phyloP scores from a whole-genome alignment of 2,113 vertebrate species.

The Gymnogyps californianus region DNA sequence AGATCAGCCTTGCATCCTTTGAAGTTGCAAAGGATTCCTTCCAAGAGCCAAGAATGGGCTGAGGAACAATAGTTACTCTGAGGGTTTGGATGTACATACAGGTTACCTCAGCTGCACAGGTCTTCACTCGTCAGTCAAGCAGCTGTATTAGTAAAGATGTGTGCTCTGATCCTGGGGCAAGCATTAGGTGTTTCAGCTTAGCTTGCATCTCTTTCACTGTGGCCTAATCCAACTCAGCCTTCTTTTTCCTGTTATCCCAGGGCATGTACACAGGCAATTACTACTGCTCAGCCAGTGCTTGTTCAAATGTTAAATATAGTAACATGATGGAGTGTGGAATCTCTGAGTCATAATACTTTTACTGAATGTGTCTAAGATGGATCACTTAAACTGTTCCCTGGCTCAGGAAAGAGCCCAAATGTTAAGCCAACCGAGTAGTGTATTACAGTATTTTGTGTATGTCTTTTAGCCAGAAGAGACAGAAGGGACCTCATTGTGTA shows the following conservation, averaged over 20 bases:
- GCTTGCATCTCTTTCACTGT: not conserved
- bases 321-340: not conserved
- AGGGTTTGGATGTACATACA: not conserved
- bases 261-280: not conserved
- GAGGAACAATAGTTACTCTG: not conserved
- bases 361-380: not conserved
- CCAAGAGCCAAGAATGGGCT: not conserved
- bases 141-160: not conserved
- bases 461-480: not conserved
- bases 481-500: not conserved
- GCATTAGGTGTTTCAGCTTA: not conserved
- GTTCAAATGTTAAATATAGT: not conserved
- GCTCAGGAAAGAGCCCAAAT: not conserved
- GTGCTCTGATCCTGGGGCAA: not conserved
- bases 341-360: not conserved
- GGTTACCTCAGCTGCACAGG: not conserved
- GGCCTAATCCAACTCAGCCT: not conserved
- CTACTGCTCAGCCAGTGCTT: not conserved
- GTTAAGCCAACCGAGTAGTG: accelerated
- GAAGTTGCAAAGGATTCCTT: not conserved
- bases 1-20: not conserved
- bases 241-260: not conserved
- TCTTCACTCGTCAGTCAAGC: not conserved
- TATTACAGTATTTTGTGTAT: not conserved
- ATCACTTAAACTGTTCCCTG: not conserved